Percentiles rank a stretch among this genome's conserved stretches.
Conservation (phyloP, 1,140 invertebrate species). For the Asobara japonica region DNA sequence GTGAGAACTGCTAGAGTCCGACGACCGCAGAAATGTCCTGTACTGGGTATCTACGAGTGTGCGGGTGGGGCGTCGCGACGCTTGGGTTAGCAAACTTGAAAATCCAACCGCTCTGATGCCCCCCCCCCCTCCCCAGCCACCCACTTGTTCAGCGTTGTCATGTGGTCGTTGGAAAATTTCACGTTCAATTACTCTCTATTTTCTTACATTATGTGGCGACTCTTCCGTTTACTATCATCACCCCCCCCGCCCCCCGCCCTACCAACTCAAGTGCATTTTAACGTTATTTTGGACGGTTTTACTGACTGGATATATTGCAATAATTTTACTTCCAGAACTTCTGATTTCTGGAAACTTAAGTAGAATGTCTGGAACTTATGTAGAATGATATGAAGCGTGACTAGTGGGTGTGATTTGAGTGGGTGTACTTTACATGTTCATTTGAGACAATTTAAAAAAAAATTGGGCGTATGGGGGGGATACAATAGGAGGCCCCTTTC, state of each 20-base stretch:
- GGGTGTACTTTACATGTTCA: no score
- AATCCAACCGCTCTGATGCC: background rate
- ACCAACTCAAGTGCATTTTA: background rate
- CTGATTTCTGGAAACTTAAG: no score
- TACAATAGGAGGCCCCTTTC: background rate
- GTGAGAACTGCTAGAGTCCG: constrained; percentile 3
- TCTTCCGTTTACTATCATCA: background rate
- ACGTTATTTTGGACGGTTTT: no score
- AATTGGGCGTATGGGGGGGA: background rate
- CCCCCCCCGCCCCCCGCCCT: background rate
- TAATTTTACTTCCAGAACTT: no score
- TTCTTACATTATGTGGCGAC: no score
- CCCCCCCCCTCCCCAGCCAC: background rate
- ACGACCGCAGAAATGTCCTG: constrained; percentile 9
- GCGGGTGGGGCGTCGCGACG: background rate
- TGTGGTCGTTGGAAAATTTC: background rate
- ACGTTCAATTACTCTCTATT: background rate
- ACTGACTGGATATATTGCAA: no score
- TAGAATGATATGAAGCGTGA: no score
- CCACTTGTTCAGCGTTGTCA: background rate
- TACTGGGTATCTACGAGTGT: background rate
- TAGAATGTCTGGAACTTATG: no score
- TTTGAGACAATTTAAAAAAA: no score
- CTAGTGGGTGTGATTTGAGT: no score
- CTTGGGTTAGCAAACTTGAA: constrained; percentile 13